Conservation (phyloP, 2,888 invertebrate genomes). For the Melieria omissa region DNA sequence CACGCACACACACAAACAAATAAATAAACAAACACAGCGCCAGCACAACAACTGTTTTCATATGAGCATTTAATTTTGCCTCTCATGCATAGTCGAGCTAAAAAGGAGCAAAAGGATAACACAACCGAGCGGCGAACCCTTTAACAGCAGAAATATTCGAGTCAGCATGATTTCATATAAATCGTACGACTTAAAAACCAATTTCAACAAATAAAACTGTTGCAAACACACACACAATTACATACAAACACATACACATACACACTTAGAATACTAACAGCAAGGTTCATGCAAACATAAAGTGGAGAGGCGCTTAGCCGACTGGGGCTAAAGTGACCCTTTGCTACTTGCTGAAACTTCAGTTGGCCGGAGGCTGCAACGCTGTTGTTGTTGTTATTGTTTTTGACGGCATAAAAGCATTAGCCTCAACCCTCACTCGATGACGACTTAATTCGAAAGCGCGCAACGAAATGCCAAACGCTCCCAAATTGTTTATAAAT, state of each 20-base stretch:
- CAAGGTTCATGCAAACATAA: too few relatives aligned
- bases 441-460: too few relatives aligned
- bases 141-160: constrained; percentile 7
- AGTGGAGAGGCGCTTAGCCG: too few relatives aligned
- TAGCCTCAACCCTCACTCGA: too few relatives aligned
- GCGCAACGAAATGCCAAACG: too few relatives aligned
- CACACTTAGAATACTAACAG: not conserved
- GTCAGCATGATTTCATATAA: constrained; percentile 7
- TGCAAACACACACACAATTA: not conserved
- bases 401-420: too few relatives aligned
- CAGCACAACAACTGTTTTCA: not conserved
- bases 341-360: too few relatives aligned
- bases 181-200: constrained; percentile 7
- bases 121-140: too few relatives aligned
- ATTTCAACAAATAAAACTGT: constrained; percentile 7
- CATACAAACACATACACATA: not conserved
- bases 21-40: not conserved
- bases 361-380: too few relatives aligned
- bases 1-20: not conserved
- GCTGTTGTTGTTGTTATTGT: too few relatives aligned
- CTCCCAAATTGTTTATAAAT: too few relatives aligned
- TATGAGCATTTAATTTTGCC: not conserved
- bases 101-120: not conserved
- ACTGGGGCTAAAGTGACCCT: too few relatives aligned
- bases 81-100: not conserved